Percentiles rank a stretch among this genome's conserved stretches.
These are phyloP conservation scores for Gouania willdenowi DNA, from an alignment of 2,797 vertebrate genomes.

Conservation along the genomic window DNA sequence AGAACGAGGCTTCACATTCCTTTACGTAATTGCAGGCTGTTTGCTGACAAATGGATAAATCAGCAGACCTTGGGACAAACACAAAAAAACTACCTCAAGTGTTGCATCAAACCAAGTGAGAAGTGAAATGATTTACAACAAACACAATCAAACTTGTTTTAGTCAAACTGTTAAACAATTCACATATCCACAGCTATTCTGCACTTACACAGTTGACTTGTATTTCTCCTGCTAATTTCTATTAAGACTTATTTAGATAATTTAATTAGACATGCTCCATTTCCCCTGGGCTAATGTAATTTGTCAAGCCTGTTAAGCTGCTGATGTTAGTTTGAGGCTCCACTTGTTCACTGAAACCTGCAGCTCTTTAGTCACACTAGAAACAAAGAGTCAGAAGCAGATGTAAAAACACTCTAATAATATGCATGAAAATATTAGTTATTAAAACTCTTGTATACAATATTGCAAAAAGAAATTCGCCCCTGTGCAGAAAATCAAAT, in stretches of 20 bases:
- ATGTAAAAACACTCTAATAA: no score
- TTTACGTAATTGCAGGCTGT: slow-evolving; percentile 39
- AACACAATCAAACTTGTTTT: slow-evolving; percentile 11
- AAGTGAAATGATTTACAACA: background rate
- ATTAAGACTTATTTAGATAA: slow-evolving; percentile 51
- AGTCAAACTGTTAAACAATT: slow-evolving; percentile 37
- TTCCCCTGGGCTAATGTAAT: slow-evolving; percentile 38
- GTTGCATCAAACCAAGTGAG: background rate
- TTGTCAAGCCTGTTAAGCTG: slow-evolving; percentile 59
- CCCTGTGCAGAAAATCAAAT: slow-evolving; percentile 38
- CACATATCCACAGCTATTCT: slow-evolving; percentile 46
- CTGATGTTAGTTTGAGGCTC: slow-evolving; percentile 44
- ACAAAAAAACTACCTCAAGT: background rate
- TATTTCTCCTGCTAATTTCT: slow-evolving; percentile 50
- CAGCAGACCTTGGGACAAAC: slow-evolving; percentile 4
- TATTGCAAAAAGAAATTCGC: slow-evolving; percentile 8
- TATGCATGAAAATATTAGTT: background rate
- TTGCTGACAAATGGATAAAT: slow-evolving; percentile 25
- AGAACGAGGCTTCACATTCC: slow-evolving; percentile 73
- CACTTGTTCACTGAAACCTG: slow-evolving; percentile 51
- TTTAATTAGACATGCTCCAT: slow-evolving; percentile 49
- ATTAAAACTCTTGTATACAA: background rate
- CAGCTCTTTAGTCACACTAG: background rate
- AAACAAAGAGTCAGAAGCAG: no score
- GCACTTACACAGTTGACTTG: slow-evolving; percentile 60